Evolutionary conservation across 2,888 invertebrate species (phyloP).

Genomic region (Euphydryas editha): DNA sequence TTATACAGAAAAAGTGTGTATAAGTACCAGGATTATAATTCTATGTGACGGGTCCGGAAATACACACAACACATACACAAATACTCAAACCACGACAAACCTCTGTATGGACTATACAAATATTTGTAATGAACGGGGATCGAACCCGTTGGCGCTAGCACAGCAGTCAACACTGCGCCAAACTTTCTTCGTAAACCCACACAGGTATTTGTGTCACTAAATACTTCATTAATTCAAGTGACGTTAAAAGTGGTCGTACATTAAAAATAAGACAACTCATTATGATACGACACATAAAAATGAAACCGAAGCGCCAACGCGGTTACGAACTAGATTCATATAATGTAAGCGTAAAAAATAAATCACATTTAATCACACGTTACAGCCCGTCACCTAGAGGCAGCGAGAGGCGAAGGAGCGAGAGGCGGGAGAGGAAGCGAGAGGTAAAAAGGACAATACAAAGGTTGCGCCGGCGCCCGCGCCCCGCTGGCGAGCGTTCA

Average conservation of each 20-base stretch:
- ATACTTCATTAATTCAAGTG: too few species aligned
- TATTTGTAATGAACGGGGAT: too few species aligned
- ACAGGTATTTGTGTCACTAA: too few species aligned
- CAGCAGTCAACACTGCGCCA: too few species aligned
- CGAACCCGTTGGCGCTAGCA: too few species aligned
- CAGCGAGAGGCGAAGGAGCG: slow-evolving; percentile 22
- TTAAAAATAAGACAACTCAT: neutral
- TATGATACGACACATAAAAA: neutral
- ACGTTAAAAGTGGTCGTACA: too few species aligned
- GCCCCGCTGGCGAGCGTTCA: slow-evolving; percentile 60
- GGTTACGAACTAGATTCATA: neutral
- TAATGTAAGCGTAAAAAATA: slow-evolving; percentile 12
- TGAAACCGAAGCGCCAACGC: neutral
- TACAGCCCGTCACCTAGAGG: slow-evolving; percentile 34
- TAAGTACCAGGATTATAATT: too few species aligned
- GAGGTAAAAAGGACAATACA: slow-evolving; percentile 51
- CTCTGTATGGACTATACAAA: too few species aligned
- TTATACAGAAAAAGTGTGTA: neutral
- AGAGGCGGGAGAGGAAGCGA: slow-evolving; percentile 20
- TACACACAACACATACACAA: too few species aligned
- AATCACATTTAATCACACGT: slow-evolving; percentile 22
- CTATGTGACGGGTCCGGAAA: too few species aligned
- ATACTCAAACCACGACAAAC: too few species aligned
- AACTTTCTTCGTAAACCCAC: too few species aligned
- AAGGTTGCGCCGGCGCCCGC: slow-evolving; percentile 78